These are phyloP conservation scores for Gryon sp. DNA, from an alignment of 1,140 invertebrate species.

Conservation along the genomic window DNA sequence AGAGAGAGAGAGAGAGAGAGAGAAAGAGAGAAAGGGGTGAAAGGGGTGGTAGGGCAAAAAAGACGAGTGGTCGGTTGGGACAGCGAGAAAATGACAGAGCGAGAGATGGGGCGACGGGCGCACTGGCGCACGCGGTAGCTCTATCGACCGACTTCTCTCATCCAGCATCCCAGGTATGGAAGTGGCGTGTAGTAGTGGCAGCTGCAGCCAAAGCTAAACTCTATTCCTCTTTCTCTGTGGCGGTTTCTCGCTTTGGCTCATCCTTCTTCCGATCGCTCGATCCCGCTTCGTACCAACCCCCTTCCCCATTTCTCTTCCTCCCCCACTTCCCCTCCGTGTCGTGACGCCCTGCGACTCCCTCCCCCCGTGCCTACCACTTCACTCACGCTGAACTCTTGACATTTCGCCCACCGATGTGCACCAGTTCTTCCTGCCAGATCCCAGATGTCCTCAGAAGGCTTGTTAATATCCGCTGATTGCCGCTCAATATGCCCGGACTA, in stretches of 20 bases:
- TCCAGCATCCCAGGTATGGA: constrained; percentile 73
- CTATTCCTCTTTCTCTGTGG: constrained; percentile 37
- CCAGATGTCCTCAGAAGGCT: constrained; percentile 59
- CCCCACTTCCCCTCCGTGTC: too few species aligned
- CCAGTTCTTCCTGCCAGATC: constrained; percentile 58
- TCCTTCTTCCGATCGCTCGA: constrained; percentile 53
- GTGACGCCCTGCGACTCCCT: too few species aligned
- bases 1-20: too few species aligned
- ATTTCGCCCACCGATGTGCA: constrained; percentile 60
- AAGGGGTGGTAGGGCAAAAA: constrained; percentile 24
- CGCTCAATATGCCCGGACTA: constrained; percentile 55
- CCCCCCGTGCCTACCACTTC: constrained; percentile 41
- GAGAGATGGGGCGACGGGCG: constrained; percentile 58
- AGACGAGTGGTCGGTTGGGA: constrained; percentile 24
- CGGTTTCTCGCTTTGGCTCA: constrained; percentile 36
- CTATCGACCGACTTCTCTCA: constrained; percentile 77
- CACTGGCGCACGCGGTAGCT: constrained; percentile 67
- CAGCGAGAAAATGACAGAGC: constrained; percentile 56
- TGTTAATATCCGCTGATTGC: constrained; percentile 57
- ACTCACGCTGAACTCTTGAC: constrained; percentile 53
- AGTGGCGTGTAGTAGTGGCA: constrained; percentile 54
- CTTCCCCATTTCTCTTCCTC: background rate
- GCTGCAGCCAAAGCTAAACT: constrained; percentile 54
- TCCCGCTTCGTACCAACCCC: constrained; percentile 29
- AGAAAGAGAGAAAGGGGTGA: background rate